Percentiles rank a stretch among this genome's conserved stretches.
phyloP scores from a whole-genome alignment of 2,113 vertebrate genomes.

The Cardinalis cardinalis region DNA sequence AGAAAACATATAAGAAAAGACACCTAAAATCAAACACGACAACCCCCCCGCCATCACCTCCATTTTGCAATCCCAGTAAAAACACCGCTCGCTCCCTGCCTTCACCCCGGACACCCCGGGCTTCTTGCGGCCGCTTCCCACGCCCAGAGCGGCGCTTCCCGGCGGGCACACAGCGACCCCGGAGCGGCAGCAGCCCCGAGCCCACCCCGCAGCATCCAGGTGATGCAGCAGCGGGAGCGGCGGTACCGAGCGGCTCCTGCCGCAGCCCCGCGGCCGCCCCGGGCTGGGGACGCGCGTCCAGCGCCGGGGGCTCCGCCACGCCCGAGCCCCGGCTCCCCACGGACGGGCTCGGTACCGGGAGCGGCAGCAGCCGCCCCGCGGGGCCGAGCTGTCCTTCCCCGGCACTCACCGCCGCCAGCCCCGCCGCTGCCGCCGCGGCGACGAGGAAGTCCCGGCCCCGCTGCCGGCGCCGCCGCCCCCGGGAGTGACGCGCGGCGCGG shows the following conservation, averaged over 20 bases:
- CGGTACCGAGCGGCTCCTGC: neutral
- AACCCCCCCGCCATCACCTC: neutral
- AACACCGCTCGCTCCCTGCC: neutral
- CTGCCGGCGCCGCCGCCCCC: neutral
- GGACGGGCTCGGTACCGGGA: neutral
- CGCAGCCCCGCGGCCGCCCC: neutral
- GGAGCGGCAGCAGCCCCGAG: neutral
- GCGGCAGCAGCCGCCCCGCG: neutral
- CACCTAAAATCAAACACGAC: neutral
- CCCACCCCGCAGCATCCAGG: neutral
- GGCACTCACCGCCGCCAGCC: neutral
- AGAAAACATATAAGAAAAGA: neutral
- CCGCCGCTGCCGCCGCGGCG: neutral
- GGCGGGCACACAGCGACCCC: neutral
- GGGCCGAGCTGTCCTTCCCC: too few relatives aligned
- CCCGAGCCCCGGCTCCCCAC: neutral
- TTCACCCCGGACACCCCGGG: neutral
- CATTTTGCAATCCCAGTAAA: neutral
- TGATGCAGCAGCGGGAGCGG: neutral
- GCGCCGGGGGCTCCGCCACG: neutral
- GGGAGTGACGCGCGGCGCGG: neutral
- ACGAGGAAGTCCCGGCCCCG: neutral
- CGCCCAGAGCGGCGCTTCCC: neutral
- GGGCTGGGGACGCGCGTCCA: neutral
- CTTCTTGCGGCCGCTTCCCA: neutral